Percentiles rank a stretch among this genome's conserved stretches.
Evolutionary conservation across 2,113 vertebrate genomes (phyloP).

Genomic region (Ceratotherium simum): DNA sequence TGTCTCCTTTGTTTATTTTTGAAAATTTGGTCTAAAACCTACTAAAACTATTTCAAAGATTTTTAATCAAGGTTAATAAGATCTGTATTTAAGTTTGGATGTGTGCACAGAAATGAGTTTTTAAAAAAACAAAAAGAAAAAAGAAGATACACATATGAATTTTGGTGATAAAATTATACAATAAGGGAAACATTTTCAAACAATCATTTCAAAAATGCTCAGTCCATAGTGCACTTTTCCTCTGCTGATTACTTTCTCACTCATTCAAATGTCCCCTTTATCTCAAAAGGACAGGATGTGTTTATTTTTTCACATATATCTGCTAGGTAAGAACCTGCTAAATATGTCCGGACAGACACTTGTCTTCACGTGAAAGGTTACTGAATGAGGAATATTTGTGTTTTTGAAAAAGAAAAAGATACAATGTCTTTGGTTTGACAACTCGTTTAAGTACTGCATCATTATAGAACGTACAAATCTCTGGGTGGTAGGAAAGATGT

Average conservation of each 20-base stretch:
- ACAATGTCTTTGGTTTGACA: not conserved
- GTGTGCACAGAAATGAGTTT: not conserved
- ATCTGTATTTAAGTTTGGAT: not conserved
- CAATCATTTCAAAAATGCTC: not conserved
- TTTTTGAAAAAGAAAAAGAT: not conserved
- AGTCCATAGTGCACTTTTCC: too few species aligned
- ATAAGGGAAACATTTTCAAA: constrained; percentile 1
- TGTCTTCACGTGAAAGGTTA: not conserved
- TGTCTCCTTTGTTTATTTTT: not conserved
- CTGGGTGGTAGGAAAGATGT: not conserved
- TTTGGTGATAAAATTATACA: constrained; percentile 24
- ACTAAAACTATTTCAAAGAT: not conserved
- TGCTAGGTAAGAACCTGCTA: constrained; percentile 7
- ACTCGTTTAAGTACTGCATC: not conserved
- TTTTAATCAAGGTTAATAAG: constrained; percentile 28
- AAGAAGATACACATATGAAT: not conserved
- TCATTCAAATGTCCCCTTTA: not conserved
- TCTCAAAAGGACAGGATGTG: not conserved
- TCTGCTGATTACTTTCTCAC: not conserved
- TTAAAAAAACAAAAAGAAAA: not conserved
- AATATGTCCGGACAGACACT: not conserved
- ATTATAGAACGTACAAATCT: not conserved
- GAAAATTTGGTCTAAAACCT: not conserved
- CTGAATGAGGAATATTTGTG: not conserved
- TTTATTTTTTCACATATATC: not conserved